Evolutionary conservation across 2,113 vertebrate species (phyloP).

Genomic region (Puntigrus tetrazona): DNA sequence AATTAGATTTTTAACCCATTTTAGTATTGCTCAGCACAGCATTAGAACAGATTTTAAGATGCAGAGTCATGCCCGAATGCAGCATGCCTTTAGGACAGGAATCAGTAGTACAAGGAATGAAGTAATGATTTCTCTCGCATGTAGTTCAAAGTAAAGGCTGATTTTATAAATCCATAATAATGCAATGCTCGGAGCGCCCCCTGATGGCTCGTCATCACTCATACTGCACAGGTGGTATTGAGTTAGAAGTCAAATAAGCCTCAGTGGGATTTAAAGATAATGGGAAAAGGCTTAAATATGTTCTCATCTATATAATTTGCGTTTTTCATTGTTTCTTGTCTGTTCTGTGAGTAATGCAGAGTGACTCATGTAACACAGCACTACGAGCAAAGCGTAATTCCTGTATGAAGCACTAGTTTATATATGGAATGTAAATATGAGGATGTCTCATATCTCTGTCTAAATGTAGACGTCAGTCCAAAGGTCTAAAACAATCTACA

Average conservation of each 20-base stretch:
- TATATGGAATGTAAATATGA: neutral
- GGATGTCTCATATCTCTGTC: neutral
- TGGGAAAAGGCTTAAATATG: too few relatives aligned
- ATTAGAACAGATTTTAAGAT: constrained; percentile 6
- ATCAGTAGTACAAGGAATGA: neutral
- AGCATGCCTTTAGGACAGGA: neutral
- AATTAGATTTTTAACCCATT: constrained; percentile 8
- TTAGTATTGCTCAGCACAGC: neutral
- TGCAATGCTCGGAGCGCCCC: constrained; percentile 16
- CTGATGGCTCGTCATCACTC: neutral
- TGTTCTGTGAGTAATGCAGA: neutral
- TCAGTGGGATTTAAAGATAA: neutral
- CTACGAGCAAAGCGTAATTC: neutral
- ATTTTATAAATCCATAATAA: neutral
- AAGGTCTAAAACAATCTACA: neutral
- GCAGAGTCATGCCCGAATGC: constrained; percentile 4
- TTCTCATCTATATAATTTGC: too few relatives aligned
- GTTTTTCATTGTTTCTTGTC: neutral
- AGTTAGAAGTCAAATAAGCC: neutral
- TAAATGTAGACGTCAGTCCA: neutral
- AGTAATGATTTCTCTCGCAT: neutral
- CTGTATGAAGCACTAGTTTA: neutral
- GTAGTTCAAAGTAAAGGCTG: neutral
- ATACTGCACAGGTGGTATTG: neutral
- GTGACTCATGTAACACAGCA: neutral